A percentile compares a stretch with the other conserved stretches of the same genome.
phyloP scores from a whole-genome alignment of 2,888 invertebrate genomes.

The Agyllia agylla region DNA sequence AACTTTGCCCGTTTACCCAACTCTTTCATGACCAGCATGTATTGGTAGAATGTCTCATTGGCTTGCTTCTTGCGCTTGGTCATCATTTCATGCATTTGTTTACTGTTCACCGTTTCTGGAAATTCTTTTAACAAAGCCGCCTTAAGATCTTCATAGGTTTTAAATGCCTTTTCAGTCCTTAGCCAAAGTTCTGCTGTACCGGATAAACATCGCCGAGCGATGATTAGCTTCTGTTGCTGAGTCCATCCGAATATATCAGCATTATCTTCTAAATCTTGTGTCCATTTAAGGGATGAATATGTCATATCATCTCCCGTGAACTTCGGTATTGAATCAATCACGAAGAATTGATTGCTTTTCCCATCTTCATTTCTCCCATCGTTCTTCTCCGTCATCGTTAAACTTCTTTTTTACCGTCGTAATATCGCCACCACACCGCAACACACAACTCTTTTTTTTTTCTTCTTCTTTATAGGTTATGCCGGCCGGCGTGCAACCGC shows the following conservation, averaged over 20 bases:
- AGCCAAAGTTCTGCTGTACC: constrained; percentile 25
- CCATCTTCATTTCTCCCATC: neutral
- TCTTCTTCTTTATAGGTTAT: neutral
- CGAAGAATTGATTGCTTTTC: neutral
- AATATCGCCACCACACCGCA: neutral
- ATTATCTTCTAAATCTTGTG: constrained; percentile 49
- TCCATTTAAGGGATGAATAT: constrained; percentile 6
- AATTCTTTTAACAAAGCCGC: neutral
- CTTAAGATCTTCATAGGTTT: constrained; percentile 20
- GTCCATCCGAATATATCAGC: constrained; percentile 55
- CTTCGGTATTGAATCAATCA: neutral
- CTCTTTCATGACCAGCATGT: constrained; percentile 76
- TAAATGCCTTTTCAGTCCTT: neutral
- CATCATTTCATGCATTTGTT: constrained; percentile 68
- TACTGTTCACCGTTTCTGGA: neutral
- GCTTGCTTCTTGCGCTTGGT: constrained; percentile 49
- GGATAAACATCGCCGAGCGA: constrained; percentile 32
- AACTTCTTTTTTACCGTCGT: neutral
- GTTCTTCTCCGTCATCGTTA: neutral
- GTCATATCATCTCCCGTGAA: constrained; percentile 1
- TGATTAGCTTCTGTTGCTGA: constrained; percentile 32
- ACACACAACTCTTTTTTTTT: neutral
- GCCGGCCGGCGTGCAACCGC: neutral
- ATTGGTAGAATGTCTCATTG: constrained; percentile 58
- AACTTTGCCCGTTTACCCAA: constrained; percentile 71